These are phyloP conservation scores for Kryptolebias marmoratus DNA, from an alignment of 2,113 vertebrate genomes.

Conservation along the genomic window DNA sequence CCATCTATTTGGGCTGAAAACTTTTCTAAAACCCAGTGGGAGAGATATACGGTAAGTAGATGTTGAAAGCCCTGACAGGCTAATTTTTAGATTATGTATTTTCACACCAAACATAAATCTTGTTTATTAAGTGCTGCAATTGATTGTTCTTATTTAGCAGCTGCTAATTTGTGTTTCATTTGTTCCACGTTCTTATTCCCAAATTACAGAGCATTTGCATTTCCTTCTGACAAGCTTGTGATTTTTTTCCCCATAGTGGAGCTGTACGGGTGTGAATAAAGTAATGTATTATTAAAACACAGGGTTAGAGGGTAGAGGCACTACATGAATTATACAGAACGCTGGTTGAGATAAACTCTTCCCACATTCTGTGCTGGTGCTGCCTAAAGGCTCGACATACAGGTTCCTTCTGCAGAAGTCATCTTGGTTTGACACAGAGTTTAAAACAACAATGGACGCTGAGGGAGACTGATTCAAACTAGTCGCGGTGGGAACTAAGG, in stretches of 20 bases:
- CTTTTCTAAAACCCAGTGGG: not conserved
- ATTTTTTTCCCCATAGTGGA: constrained; percentile 12
- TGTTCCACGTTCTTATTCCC: not conserved
- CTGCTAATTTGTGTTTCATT: not conserved
- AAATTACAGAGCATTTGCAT: not conserved
- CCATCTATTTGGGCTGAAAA: not conserved
- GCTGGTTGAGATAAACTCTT: constrained; percentile 52
- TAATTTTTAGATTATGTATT: not conserved
- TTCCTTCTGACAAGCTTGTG: not conserved
- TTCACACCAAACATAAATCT: not conserved
- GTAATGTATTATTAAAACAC: constrained; percentile 28
- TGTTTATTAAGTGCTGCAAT: not conserved
- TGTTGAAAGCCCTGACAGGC: not conserved
- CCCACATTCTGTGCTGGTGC: constrained; percentile 10
- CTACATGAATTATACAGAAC: constrained; percentile 63
- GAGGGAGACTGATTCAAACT: not conserved
- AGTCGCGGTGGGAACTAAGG: not conserved
- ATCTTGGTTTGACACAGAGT: constrained; percentile 9
- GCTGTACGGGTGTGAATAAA: constrained; percentile 3
- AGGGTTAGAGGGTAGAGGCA: constrained; percentile 55
- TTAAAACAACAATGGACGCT: not conserved
- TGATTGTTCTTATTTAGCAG: not conserved
- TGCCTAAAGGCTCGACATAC: constrained; percentile 23
- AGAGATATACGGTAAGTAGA: not conserved
- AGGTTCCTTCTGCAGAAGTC: constrained; percentile 10